Base-by-base conservation (phyloP, 2,113 vertebrate species). In the Grallaria varia region DNA sequence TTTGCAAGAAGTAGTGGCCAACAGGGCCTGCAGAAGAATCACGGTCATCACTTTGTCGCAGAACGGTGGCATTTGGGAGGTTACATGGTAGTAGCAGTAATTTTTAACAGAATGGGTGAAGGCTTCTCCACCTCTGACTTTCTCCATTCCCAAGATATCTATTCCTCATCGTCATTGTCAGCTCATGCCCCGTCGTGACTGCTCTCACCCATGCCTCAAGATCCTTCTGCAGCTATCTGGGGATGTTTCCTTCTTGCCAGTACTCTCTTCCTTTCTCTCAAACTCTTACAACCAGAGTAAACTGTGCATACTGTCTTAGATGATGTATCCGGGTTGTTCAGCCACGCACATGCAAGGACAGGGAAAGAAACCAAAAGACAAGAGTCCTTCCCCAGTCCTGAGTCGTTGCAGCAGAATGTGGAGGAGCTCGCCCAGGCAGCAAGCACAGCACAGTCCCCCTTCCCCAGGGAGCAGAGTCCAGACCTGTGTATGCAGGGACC, bases 321-420 rank as follows among this genome's bases (percentile, higher is more conserved):
- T 3, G 31, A 47, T 39, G 17, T 8, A 13, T 5, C 39, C 59
- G 19, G 2, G 4, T 23, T 83, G 53, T 30, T 69, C n/a, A 73
- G 79, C 37, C 22, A 9, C 33, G 19, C 0, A 0, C 8, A 5
- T 21, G 33, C 31, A 45, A 67, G 35, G 35, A 30, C 15, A 62
- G 63, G 37, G 25, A 50, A 18, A 45, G 53, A 64, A 83, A 35
- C 28, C 25, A 50, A 66, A 23, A 21, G 24, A 21, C 6, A 8
- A 0, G 2, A 66, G 50, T 40, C 35, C 28, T 72, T 55, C 44
- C 22, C 0, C 2, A 75, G 44, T 14, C 40, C 31, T 1, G 2
- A 22, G 33, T 39, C 33, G 10, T 4, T 1, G 8, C 37, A 75
- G 35, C 33, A 45, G 28, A 2, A 7, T 16, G 31, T 2, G 21